Base-by-base conservation (phyloP, 1,140 invertebrate genomes). In the Pseudoatta argentina region DNA sequence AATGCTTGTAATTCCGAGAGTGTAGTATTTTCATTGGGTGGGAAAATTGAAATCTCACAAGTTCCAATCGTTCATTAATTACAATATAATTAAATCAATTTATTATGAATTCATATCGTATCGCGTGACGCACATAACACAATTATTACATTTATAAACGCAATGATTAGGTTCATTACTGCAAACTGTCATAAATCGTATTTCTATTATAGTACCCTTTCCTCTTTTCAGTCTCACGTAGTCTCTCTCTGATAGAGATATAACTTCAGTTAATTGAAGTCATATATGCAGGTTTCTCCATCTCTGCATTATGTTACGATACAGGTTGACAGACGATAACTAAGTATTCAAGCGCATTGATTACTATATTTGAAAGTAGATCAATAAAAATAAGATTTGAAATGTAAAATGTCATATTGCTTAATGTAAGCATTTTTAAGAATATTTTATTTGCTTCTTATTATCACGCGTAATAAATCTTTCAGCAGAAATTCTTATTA, bases 121-220 rank as follows among this genome's bases (percentile, higher is more conserved):
- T 39, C 6, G 16, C 48, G 51, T 57, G 63, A 77, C 71, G 69
- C 30, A 75, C 85, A 86, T 86, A 86, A 91, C 7, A 8, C 34
- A 90, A 91, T 91, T 91, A 92, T 92, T 85, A 61, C 86, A 67
- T 76, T 75, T 64, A 55, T 55, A 64, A 34, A 30, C 16, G 34
- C 44, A 86, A 44, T 77, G 27, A 51, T 79, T 89, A 66, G 86
- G 85, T 89, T 76, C 71, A 76, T 87, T 86, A 76, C 86, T 78
- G 6, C 59, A 55, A n/a, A 21, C 30, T 21, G n/a, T 76, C 66
- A 85, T 90, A 88, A 88, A 88, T 55, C 66, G 69, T 10, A 44
- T 34, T 64, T 67, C 24, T n/a, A 57, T 18, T 39, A 39, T 39
- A 39, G 8, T 39, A 39, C 0, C 53, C 30, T 51, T 57, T 39